Percentiles rank a stretch among this genome's conserved stretches.
phyloP scores from a whole-genome alignment of 2,888 invertebrate genomes.

The Troides helena region DNA sequence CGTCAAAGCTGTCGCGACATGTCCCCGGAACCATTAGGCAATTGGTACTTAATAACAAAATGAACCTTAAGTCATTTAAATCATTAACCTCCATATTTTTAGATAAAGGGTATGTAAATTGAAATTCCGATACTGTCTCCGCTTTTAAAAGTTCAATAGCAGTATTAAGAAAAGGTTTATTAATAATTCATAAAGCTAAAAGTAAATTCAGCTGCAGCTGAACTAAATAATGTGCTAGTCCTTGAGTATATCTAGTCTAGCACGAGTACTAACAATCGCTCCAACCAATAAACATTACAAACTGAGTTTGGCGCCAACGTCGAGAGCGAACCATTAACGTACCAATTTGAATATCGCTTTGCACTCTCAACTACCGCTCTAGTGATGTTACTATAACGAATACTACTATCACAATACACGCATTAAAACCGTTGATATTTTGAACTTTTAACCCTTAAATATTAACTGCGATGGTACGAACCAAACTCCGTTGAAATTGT shows the following conservation, averaged over 20 bases:
- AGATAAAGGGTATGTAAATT: too few relatives aligned
- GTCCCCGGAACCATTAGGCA: too few relatives aligned
- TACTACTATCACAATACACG: not conserved
- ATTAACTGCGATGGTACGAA: conserved; percentile 33
- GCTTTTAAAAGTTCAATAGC: not conserved
- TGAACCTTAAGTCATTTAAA: too few relatives aligned
- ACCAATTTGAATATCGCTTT: conserved; percentile 42
- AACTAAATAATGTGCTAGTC: conserved; percentile 30
- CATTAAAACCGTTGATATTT: conserved; percentile 9
- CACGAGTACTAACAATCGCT: conserved; percentile 34
- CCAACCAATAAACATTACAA: conserved; percentile 29
- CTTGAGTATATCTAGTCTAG: conserved; percentile 31
- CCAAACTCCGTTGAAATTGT: conserved; percentile 35
- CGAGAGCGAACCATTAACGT: conserved; percentile 55
- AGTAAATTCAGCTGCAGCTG: conserved; percentile 12
- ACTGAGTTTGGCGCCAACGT: conserved; percentile 46
- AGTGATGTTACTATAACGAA: conserved; percentile 43
- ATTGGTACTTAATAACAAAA: too few relatives aligned
- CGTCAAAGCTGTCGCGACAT: too few relatives aligned
- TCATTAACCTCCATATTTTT: too few relatives aligned
- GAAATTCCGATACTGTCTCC: not conserved
- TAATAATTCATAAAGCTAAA: conserved; percentile 4
- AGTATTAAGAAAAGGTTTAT: conserved; percentile 1
- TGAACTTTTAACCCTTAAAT: conserved; percentile 34
- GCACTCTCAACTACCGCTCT: conserved; percentile 36